These are phyloP conservation scores for Plusia festucae DNA, from an alignment of 2,888 invertebrate species.

Conservation along the genomic window DNA sequence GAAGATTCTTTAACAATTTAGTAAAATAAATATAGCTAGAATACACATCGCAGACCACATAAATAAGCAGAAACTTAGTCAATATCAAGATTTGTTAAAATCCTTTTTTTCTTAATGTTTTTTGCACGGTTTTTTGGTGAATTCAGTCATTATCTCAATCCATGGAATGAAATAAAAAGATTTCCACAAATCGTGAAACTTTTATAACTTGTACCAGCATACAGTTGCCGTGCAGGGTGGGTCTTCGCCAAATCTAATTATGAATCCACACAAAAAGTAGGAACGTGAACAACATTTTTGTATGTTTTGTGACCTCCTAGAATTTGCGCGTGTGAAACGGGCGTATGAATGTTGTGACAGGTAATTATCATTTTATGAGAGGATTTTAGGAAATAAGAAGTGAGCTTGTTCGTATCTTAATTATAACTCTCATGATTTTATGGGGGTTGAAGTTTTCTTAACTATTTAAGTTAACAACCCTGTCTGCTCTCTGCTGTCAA, in stretches of 20 bases:
- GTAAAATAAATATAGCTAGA: too few relatives aligned
- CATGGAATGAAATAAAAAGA: too few relatives aligned
- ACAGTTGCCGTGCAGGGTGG: conserved; percentile 75
- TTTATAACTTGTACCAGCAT: conserved; percentile 63
- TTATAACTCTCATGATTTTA: conserved; percentile 13
- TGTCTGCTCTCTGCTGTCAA: background rate
- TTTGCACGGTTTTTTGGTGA: too few relatives aligned
- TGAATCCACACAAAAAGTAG: conserved; percentile 78
- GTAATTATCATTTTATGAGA: conserved; percentile 53
- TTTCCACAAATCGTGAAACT: background rate
- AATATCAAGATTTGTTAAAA: too few relatives aligned
- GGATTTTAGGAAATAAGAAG: conserved; percentile 11
- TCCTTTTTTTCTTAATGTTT: too few relatives aligned
- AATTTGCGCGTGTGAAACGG: conserved; percentile 69
- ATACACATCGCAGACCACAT: too few relatives aligned
- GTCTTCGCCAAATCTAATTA: conserved; percentile 88
- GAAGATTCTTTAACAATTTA: too few relatives aligned
- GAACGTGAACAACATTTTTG: conserved; percentile 73
- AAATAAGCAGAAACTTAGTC: too few relatives aligned
- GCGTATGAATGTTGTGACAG: conserved; percentile 59
- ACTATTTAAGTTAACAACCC: background rate
- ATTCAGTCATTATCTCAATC: too few relatives aligned
- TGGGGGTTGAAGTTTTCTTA: background rate
- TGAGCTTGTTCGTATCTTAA: conserved; percentile 14
- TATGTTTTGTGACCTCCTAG: conserved; percentile 72